Evolutionary conservation across 2,113 vertebrate species (phyloP).

Genomic region (Hyperoodon ampullatus): DNA sequence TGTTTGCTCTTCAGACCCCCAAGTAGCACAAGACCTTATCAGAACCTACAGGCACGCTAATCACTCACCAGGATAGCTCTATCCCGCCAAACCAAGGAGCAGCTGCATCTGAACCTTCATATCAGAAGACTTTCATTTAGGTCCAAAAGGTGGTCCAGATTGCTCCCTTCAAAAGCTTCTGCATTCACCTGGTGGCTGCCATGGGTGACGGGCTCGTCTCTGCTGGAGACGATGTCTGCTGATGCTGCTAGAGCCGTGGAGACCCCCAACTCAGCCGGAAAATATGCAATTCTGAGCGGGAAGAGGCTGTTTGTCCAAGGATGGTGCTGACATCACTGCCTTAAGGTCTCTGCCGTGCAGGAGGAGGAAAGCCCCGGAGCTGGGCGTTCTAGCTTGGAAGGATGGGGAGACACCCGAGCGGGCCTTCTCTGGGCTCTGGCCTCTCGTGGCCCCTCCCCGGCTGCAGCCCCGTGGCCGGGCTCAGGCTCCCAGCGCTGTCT

Average conservation of each 20-base stretch:
- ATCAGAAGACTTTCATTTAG: neutral
- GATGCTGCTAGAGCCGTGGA: constrained; percentile 70
- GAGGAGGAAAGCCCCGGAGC: constrained; percentile 30
- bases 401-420: neutral
- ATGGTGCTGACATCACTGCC: constrained; percentile 84
- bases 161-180: neutral
- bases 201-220: neutral
- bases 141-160: neutral
- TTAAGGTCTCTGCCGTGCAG: constrained; percentile 73
- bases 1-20: neutral
- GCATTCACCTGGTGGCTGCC: neutral
- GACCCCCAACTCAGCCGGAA: constrained; percentile 47
- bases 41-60: neutral
- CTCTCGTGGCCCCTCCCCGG: neutral
- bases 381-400: neutral
- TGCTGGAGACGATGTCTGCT: constrained; percentile 43
- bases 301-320: constrained; percentile 66
- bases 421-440: constrained; percentile 27
- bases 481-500: neutral
- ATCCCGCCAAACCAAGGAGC: neutral
- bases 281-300: constrained; percentile 46
- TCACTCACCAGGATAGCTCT: neutral
- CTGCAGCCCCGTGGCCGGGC: neutral
- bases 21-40: neutral
- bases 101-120: neutral